These are phyloP conservation scores for Agrypnus murinus DNA, from an alignment of 2,888 invertebrate genomes.

Conservation along the genomic window DNA sequence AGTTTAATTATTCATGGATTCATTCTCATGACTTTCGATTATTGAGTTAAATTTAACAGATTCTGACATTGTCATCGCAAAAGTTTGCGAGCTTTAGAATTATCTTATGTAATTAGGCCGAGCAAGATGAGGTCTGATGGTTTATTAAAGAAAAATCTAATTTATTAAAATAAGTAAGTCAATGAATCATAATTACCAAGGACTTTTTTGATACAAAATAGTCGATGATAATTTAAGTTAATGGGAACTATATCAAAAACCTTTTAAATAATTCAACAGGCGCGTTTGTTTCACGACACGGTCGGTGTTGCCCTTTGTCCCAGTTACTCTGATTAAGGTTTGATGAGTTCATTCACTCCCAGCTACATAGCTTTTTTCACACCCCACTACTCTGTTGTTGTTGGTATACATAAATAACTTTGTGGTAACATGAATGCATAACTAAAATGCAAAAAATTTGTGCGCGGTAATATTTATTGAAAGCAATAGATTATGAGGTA, in stretches of 20 bases:
- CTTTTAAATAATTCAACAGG: conserved; percentile 5
- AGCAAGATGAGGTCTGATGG: too few species aligned
- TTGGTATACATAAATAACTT: too few species aligned
- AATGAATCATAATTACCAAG: too few species aligned
- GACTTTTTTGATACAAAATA: too few species aligned
- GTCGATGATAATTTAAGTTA: conserved; percentile 13
- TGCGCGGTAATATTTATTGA: too few species aligned
- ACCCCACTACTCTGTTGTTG: neutral
- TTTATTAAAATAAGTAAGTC: too few species aligned
- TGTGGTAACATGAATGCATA: too few species aligned
- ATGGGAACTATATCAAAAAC: neutral
- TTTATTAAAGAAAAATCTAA: too few species aligned
- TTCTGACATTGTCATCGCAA: neutral
- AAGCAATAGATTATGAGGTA: too few species aligned
- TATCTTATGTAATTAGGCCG: too few species aligned
- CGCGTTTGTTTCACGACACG: conserved; percentile 16
- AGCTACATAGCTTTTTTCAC: conserved; percentile 16
- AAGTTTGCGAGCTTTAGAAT: too few species aligned
- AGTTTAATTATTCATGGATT: conserved; percentile 35
- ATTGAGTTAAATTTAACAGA: neutral
- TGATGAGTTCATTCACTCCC: conserved; percentile 30
- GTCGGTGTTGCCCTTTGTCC: conserved; percentile 26
- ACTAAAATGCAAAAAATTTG: too few species aligned
- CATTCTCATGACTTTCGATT: conserved; percentile 15
- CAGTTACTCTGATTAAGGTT: conserved; percentile 24